A percentile compares a stretch with the other conserved stretches of the same genome.
These are phyloP conservation scores for Capricornis sumatraensis DNA, from an alignment of 2,113 vertebrate genomes.

Conservation along the genomic window DNA sequence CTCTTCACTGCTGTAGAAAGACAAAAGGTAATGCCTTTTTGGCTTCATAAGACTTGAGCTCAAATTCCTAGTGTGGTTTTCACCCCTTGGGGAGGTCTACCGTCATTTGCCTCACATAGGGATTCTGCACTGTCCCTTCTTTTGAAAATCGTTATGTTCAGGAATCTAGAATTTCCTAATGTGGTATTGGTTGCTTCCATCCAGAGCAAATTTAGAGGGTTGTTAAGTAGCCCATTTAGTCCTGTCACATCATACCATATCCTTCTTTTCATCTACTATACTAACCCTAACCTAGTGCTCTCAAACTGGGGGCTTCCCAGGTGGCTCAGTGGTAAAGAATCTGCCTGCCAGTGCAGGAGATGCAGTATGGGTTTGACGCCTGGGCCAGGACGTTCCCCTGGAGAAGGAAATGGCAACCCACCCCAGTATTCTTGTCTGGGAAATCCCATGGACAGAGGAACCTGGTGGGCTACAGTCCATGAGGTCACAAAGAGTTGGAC, in stretches of 20 bases:
- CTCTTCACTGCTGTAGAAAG: neutral
- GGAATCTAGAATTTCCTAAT: neutral
- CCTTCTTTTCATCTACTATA: neutral
- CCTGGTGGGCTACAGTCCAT: neutral
- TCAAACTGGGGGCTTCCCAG: neutral
- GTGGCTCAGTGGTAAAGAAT: neutral
- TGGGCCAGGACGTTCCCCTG: neutral
- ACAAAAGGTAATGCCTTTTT: neutral
- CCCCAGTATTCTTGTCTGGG: neutral
- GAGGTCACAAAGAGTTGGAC: neutral
- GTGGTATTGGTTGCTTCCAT: neutral
- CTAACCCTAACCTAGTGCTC: neutral
- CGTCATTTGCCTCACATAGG: neutral
- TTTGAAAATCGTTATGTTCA: neutral
- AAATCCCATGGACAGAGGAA: neutral
- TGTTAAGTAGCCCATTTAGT: neutral
- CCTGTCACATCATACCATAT: neutral
- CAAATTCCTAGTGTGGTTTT: neutral
- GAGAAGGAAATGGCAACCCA: neutral
- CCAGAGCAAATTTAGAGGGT: neutral
- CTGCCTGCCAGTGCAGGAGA: neutral
- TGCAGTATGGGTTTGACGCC: fast-evolving
- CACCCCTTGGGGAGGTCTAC: neutral
- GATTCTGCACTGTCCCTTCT: neutral
- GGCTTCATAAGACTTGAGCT: neutral